A percentile compares a stretch with the other conserved stretches of the same genome.
These are phyloP conservation scores for Atractosteus spatula DNA, from an alignment of 2,113 vertebrate genomes.

Conservation along the genomic window DNA sequence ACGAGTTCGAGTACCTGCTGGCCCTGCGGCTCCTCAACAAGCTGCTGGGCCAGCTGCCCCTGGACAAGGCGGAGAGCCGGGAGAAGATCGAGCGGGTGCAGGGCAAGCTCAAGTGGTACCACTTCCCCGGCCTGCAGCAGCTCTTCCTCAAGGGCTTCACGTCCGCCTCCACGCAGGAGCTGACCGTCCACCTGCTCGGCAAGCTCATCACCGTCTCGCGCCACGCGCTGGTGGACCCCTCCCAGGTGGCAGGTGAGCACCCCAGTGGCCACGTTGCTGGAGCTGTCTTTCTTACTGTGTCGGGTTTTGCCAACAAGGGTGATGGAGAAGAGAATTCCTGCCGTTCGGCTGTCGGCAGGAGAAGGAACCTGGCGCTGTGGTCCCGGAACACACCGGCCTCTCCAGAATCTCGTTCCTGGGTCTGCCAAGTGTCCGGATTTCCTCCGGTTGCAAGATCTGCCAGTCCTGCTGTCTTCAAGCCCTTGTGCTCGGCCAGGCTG, in stretches of 20 bases:
- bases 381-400: too few species aligned
- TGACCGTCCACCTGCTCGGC: slow-evolving; percentile 95
- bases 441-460: too few species aligned
- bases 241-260: slow-evolving; percentile 82
- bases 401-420: too few species aligned
- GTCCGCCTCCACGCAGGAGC: slow-evolving; percentile 91
- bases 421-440: too few species aligned
- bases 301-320: too few species aligned
- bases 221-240: slow-evolving; percentile 86
- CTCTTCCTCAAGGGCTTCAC: slow-evolving; percentile 98
- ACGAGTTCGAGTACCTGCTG: slow-evolving; percentile 95
- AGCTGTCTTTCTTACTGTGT: too few species aligned
- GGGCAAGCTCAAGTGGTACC: slow-evolving; percentile 90
- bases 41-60: slow-evolving; percentile 88
- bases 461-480: too few species aligned
- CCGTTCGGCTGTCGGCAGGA: too few species aligned
- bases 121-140: slow-evolving; percentile 92
- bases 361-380: too few species aligned
- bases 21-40: slow-evolving; percentile 92
- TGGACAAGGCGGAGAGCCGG: slow-evolving; percentile 87
- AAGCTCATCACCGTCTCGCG: slow-evolving; percentile 91
- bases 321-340: too few species aligned
- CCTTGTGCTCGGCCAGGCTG: too few species aligned
- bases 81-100: slow-evolving; percentile 89
- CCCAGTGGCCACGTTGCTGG: too few species aligned